A percentile compares a stretch with the other conserved stretches of the same genome.
These are phyloP conservation scores for Heliothis peltigera DNA, from an alignment of 2,888 invertebrate genomes.

Conservation along the genomic window DNA sequence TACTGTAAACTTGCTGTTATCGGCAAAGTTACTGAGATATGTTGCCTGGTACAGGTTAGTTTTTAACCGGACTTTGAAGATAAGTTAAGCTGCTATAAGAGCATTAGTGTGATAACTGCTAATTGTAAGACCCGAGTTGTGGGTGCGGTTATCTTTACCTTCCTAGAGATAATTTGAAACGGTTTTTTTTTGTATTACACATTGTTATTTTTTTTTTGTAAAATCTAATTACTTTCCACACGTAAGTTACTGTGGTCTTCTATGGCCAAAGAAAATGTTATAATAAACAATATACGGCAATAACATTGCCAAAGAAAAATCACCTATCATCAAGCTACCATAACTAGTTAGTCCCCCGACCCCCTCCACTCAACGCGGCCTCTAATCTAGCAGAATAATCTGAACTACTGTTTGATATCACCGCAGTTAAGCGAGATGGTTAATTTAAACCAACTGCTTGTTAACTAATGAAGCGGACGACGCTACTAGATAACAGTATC, in stretches of 20 bases:
- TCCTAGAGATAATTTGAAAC: too few relatives aligned
- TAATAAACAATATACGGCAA: too few relatives aligned
- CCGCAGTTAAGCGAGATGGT: slow-evolving; percentile 47
- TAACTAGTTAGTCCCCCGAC: neutral
- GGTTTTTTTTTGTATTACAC: too few relatives aligned
- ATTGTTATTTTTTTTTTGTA: too few relatives aligned
- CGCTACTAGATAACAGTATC: slow-evolving; percentile 46
- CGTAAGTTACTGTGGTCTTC: too few relatives aligned
- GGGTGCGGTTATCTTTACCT: neutral
- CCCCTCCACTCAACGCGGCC: slow-evolving; percentile 15
- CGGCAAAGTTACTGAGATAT: neutral
- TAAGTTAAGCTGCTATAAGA: neutral
- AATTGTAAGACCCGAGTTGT: neutral
- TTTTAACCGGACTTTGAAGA: slow-evolving; percentile 1
- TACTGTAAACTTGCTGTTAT: neutral
- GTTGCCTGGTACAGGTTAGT: neutral
- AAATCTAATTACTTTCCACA: too few relatives aligned
- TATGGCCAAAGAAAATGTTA: too few relatives aligned
- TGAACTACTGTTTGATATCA: slow-evolving; percentile 39
- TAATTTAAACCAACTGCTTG: slow-evolving; percentile 56
- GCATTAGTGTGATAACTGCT: neutral
- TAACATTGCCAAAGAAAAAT: neutral
- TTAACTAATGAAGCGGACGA: slow-evolving; percentile 61
- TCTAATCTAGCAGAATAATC: slow-evolving; percentile 52
- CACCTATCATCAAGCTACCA: neutral